phyloP scores from a whole-genome alignment of 2,888 invertebrate genomes.

The Campoplex capitator region DNA sequence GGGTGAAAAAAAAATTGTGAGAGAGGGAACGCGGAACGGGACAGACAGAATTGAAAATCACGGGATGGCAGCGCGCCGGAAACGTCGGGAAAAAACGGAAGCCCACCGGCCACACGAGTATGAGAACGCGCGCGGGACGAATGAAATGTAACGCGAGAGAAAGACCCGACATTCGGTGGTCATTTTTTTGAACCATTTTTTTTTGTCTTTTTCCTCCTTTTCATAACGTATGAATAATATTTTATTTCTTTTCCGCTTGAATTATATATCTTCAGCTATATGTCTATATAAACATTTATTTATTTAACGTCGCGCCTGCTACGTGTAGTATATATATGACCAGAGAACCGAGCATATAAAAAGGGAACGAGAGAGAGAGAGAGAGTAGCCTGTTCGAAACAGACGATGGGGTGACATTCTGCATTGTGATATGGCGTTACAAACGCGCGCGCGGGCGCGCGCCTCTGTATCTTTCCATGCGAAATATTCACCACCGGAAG shows the following conservation, averaged over 20 bases:
- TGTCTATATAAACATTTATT: constrained; percentile 3
- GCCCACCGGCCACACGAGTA: constrained; percentile 49
- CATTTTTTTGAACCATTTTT: constrained; percentile 14
- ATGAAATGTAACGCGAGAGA: constrained; percentile 53
- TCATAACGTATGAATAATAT: constrained; percentile 54
- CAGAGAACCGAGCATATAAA: background rate
- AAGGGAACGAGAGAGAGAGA: background rate
- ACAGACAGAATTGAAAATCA: constrained; percentile 56
- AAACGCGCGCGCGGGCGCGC: constrained; percentile 2
- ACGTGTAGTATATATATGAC: constrained; percentile 17
- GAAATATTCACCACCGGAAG: constrained; percentile 53
- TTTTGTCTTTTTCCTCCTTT: constrained; percentile 28
- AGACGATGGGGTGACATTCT: constrained; percentile 37
- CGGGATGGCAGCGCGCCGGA: constrained; percentile 48
- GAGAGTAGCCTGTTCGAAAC: constrained; percentile 30
- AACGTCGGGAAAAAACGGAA: constrained; percentile 58
- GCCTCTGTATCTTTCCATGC: constrained; percentile 12
- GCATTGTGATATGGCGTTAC: constrained; percentile 29
- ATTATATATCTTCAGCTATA: constrained; percentile 23
- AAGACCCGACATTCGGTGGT: constrained; percentile 44
- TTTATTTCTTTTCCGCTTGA: constrained; percentile 34
- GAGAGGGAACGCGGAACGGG: constrained; percentile 43
- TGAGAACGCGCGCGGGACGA: constrained; percentile 21
- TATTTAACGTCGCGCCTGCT: background rate
- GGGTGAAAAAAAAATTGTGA: constrained; percentile 42